Conservation (phyloP, 2,888 invertebrate genomes). For the Laspeyria flexula region DNA sequence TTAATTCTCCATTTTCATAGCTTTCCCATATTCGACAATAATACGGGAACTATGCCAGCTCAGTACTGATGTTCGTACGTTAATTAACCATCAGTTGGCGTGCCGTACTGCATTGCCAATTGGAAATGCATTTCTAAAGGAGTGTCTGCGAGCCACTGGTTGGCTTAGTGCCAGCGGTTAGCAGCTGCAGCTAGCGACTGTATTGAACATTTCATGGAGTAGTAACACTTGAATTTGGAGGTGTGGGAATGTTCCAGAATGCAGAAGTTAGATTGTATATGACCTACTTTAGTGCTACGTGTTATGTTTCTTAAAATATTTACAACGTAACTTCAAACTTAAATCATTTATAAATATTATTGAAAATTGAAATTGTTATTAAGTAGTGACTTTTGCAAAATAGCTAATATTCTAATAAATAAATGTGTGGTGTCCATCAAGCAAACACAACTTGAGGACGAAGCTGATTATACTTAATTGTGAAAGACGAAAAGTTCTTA, state of each 20-base stretch:
- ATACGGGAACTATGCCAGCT: conserved; percentile 31
- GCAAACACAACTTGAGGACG: too few relatives aligned
- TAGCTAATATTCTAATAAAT: too few relatives aligned
- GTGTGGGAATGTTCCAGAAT: conserved; percentile 7
- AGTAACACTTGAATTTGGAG: conserved; percentile 15
- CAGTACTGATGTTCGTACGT: conserved; percentile 21
- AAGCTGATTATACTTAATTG: too few relatives aligned
- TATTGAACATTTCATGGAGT: conserved; percentile 11
- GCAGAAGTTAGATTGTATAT: background rate
- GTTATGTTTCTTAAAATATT: too few relatives aligned
- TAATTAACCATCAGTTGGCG: conserved; percentile 38
- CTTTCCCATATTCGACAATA: background rate
- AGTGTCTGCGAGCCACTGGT: conserved; percentile 8
- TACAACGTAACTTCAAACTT: too few relatives aligned
- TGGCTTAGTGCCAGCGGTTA: conserved; percentile 31
- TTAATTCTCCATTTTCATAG: background rate
- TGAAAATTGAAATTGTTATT: too few relatives aligned
- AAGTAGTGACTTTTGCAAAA: too few relatives aligned
- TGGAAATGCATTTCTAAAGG: conserved; percentile 28
- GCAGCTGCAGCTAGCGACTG: conserved; percentile 19
- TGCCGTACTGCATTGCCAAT: conserved; percentile 23
- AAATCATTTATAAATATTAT: too few relatives aligned
- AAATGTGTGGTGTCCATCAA: too few relatives aligned
- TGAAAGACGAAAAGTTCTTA: too few relatives aligned
- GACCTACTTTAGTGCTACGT: too few relatives aligned